phyloP scores from a whole-genome alignment of 2,113 vertebrate genomes.

The Apodemus sylvaticus region DNA sequence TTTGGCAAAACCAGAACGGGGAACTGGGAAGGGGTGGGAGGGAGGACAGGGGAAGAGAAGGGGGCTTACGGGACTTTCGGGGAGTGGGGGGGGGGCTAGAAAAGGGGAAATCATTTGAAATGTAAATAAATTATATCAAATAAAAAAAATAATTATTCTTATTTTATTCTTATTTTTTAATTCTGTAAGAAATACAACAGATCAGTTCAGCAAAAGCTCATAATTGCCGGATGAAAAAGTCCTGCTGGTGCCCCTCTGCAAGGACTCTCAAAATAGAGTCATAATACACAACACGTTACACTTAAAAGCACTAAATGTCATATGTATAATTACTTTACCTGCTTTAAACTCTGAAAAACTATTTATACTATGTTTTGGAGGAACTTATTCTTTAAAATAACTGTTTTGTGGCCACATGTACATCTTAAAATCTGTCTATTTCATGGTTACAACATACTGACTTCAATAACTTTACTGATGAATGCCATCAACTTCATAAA shows the following conservation, averaged over 20 bases:
- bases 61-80: too few relatives aligned
- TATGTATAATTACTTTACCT: background rate
- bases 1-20: too few relatives aligned
- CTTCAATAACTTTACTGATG: background rate
- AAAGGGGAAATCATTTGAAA: too few relatives aligned
- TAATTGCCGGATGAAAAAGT: slow-evolving; percentile 10
- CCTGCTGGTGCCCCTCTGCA: background rate
- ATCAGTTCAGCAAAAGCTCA: background rate
- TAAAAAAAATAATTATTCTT: too few relatives aligned
- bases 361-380: background rate
- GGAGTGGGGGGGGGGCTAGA: too few relatives aligned
- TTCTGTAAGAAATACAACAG: slow-evolving; percentile 43
- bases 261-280: background rate
- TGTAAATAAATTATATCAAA: too few relatives aligned
- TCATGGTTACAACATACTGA: background rate
- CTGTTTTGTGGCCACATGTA: background rate
- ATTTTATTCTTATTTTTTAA: slow-evolving; percentile 50
- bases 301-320: background rate
- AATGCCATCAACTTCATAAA: background rate
- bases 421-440: background rate
- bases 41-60: too few relatives aligned
- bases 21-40: too few relatives aligned
- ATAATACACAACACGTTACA: background rate
- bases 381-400: background rate
- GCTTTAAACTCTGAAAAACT: background rate